phyloP scores from a whole-genome alignment of 1,140 invertebrate species.

The Tetramorium simillimum region DNA sequence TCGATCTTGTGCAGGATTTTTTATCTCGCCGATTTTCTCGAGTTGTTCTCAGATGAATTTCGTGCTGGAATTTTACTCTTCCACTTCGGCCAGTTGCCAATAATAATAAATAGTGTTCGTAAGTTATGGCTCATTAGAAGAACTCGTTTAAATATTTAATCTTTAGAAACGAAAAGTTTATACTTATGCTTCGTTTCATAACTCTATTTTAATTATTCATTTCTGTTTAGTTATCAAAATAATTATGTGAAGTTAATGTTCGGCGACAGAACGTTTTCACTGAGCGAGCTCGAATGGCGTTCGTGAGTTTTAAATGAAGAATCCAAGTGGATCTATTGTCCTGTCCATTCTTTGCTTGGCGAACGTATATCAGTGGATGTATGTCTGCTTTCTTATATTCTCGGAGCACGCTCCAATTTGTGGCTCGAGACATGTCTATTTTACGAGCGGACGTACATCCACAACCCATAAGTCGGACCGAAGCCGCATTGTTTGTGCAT shows the following conservation, averaged over 20 bases:
- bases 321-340: constrained; percentile 51
- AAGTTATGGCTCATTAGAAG: not conserved
- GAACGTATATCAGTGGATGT: constrained; percentile 53
- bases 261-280: not conserved
- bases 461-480: constrained; percentile 3
- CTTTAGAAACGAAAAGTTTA: not conserved
- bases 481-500: constrained; percentile 37
- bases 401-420: constrained; percentile 52
- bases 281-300: not conserved
- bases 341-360: constrained; percentile 32
- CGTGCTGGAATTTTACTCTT: not conserved
- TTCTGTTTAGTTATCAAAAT: not conserved
- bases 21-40: not conserved
- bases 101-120: not conserved
- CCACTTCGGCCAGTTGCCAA: not conserved
- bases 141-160: not conserved
- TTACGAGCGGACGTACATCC: constrained; percentile 51
- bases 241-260: not conserved
- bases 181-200: not conserved
- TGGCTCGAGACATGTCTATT: constrained; percentile 43
- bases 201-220: not conserved
- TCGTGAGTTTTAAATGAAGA: constrained; percentile 59
- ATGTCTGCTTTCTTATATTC: constrained; percentile 57
- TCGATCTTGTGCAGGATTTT: not conserved
- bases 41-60: not conserved